Evolutionary conservation across 2,113 vertebrate genomes (phyloP), one percentile per base, ranked within the genome.

Genomic region (Microcebus tavaratra): DNA sequence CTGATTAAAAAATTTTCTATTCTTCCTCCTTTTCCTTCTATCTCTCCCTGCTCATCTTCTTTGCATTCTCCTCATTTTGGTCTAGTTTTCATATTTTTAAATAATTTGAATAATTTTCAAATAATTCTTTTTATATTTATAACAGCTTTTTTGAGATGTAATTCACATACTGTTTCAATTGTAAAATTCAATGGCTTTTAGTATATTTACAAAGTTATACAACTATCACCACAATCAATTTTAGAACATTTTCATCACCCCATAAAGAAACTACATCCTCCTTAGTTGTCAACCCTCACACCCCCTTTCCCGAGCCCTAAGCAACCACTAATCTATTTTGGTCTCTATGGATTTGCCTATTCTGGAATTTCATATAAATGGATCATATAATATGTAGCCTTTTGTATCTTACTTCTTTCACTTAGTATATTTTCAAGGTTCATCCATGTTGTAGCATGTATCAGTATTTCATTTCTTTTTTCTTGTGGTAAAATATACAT

Each of bases 41-140:
- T 75, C 50, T 88, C 59, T 45, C 53, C 65, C 68, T 72, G 18
- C n/a, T 45, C 5, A 48, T 68, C 27, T 42, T 6, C 6, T 91
- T 68, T 83, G 48, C 2, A 75, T 48, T 67, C 25, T 90, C 8
- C 65, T 79, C 55, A 21, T 80, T 65, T 68, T 81, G n/a, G 29
- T 73, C 31, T 92, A 39, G 36, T 73, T 94, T 91, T 80, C 31
- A 65, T 81, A 90, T 59, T 59, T 90, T 84, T 34, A 67, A 90
- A 27, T 48, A 84, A 79, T 55, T 42, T 39, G 23, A 95, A 34
- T 73, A 25, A 45, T 45, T 85, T 76, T n/a, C 8, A 8, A 91
- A 36, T 29, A 36, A 79, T 53, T 61, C n/a, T 34, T 57, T 86
- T 83, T n/a, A 5, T 36, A 31, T 88, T 95, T 92, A 15, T 59